Evolutionary conservation across 2,888 invertebrate genomes (phyloP).

Genomic region (Hydrotaea cyrtoneurina): DNA sequence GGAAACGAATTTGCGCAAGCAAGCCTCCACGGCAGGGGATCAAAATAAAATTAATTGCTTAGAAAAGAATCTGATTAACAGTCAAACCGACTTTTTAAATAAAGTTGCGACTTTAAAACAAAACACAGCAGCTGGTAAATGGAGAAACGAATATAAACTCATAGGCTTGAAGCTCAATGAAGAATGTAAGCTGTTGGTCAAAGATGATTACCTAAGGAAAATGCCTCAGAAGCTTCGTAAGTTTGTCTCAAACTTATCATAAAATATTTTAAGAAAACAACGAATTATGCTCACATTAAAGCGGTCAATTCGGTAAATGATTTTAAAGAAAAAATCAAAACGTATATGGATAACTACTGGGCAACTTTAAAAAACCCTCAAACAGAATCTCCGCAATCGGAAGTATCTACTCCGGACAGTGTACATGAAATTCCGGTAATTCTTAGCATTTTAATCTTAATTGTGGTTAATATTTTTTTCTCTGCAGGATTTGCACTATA

Average conservation of each 20-base stretch:
- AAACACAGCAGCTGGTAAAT: conserved; percentile 16
- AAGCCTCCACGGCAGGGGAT: conserved; percentile 66
- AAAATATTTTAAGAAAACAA: background rate
- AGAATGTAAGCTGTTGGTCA: conserved; percentile 67
- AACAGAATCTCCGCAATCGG: conserved; percentile 39
- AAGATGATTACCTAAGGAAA: conserved; percentile 64
- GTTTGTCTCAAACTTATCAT: conserved; percentile 37
- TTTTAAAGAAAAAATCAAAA: conserved; percentile 66
- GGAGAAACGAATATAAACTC: conserved; percentile 67
- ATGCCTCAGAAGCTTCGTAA: conserved; percentile 71
- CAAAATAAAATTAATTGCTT: conserved; percentile 60
- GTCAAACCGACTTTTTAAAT: conserved; percentile 70
- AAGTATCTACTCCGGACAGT: conserved; percentile 25
- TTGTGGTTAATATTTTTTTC: background rate
- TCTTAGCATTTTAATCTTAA: background rate
- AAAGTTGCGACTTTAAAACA: conserved; percentile 56
- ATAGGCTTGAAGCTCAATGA: conserved; percentile 68
- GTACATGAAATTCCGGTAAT: conserved; percentile 64
- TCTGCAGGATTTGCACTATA: conserved; percentile 51
- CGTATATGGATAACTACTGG: conserved; percentile 56
- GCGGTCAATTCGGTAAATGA: conserved; percentile 64
- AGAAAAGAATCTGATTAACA: conserved; percentile 57
- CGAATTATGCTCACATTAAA: conserved; percentile 4
- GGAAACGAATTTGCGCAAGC: conserved; percentile 55
- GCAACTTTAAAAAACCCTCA: conserved; percentile 50